Evolutionary conservation across 2,888 invertebrate species (phyloP).

Genomic region (Lasioglossum leucozonium): DNA sequence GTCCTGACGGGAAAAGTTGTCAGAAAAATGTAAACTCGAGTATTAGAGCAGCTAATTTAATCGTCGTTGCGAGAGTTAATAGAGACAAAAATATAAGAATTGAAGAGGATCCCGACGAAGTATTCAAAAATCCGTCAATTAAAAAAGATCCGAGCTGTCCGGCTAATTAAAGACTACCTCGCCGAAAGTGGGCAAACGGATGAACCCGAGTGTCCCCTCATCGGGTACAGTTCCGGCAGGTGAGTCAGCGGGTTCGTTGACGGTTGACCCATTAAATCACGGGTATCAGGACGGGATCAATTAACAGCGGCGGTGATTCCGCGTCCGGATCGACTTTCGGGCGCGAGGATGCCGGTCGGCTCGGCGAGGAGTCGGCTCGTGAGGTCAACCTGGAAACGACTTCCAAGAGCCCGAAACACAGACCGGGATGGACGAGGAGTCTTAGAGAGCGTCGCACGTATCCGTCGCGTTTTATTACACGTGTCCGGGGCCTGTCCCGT

Average conservation of each 20-base stretch:
- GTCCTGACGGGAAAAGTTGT: neutral
- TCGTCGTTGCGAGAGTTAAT: too few species aligned
- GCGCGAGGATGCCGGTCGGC: conserved; percentile 28
- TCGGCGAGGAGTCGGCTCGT: conserved; percentile 58
- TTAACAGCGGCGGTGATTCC: conserved; percentile 58
- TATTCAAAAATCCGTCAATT: neutral
- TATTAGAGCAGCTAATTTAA: too few species aligned
- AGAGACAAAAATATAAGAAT: neutral
- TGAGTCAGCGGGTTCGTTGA: conserved; percentile 39
- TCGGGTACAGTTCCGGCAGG: conserved; percentile 21
- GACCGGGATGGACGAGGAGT: conserved; percentile 50
- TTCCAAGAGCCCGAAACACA: conserved; percentile 62
- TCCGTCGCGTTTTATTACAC: conserved; percentile 78
- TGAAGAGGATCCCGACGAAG: neutral
- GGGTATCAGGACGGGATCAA: conserved; percentile 58
- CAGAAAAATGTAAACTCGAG: too few species aligned
- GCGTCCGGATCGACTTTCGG: conserved; percentile 74
- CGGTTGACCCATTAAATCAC: conserved; percentile 44
- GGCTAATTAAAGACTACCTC: neutral
- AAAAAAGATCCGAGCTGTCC: neutral
- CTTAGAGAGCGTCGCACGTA: conserved; percentile 72
- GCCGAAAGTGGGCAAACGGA: neutral
- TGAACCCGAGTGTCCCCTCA: neutral
- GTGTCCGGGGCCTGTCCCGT: conserved; percentile 67
- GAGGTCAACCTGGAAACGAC: conserved; percentile 71